Percentiles rank a stretch among this genome's conserved stretches.
These are phyloP conservation scores for Cephalopterus ornatus DNA, from an alignment of 2,113 vertebrate species.

Conservation along the genomic window DNA sequence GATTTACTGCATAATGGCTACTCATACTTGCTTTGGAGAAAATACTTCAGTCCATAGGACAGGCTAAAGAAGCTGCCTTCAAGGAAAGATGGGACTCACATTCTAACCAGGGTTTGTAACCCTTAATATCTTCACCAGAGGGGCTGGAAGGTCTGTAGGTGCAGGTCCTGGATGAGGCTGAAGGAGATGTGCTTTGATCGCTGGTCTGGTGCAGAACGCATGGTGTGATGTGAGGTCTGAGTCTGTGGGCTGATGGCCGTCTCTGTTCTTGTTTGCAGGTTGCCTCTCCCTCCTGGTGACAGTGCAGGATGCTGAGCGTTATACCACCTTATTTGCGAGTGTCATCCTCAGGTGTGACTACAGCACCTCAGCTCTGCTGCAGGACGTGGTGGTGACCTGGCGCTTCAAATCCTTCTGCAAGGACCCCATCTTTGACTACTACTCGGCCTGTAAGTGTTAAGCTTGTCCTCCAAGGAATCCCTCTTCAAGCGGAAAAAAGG, in stretches of 20 bases:
- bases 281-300: constrained; percentile 81
- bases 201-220: not conserved
- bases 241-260: not conserved
- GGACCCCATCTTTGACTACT: constrained; percentile 93
- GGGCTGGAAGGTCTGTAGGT: not conserved
- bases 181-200: not conserved
- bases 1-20: not conserved
- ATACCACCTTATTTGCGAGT: constrained; percentile 83
- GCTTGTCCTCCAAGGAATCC: not conserved
- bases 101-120: not conserved
- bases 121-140: not conserved
- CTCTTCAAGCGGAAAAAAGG: not conserved
- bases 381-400: constrained; percentile 91
- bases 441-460: constrained; percentile 81
- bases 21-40: not conserved
- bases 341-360: constrained; percentile 88
- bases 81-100: not conserved
- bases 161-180: not conserved
- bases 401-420: constrained; percentile 94
- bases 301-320: constrained; percentile 75
- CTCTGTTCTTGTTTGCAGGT: constrained; percentile 69
- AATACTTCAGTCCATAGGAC: not conserved
- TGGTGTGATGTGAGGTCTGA: not conserved
- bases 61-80: not conserved
- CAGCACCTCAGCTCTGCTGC: constrained; percentile 85